Percentiles rank a stretch among this genome's conserved stretches.
Evolutionary conservation across 2,888 invertebrate genomes (phyloP).

Genomic region (Heliconius ismenius): DNA sequence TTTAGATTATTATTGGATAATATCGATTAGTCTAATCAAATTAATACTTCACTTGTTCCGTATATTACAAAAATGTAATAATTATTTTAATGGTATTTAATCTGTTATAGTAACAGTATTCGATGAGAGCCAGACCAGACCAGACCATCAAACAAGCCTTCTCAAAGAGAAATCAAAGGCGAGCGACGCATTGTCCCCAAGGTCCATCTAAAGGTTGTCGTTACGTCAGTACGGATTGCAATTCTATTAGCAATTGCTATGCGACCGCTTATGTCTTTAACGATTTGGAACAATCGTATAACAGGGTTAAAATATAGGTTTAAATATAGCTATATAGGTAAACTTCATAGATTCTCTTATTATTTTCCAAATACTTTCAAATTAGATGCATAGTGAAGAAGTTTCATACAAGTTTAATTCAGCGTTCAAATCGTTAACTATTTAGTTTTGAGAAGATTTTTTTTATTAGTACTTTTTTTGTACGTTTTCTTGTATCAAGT

Average conservation of each 20-base stretch:
- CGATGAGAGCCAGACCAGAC: background rate
- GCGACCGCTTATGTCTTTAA: slow-evolving; percentile 75
- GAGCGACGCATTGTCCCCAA: slow-evolving; percentile 54
- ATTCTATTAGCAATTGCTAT: slow-evolving; percentile 75
- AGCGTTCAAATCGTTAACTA: too few species aligned
- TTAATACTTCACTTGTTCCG: slow-evolving; percentile 3
- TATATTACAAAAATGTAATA: background rate
- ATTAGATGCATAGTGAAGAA: too few species aligned
- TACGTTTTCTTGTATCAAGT: too few species aligned
- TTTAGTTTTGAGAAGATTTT: too few species aligned
- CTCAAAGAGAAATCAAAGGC: slow-evolving; percentile 54
- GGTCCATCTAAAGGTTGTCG: slow-evolving; percentile 58
- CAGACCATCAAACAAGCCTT: slow-evolving; percentile 39
- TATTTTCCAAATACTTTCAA: too few species aligned
- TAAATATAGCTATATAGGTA: too few species aligned
- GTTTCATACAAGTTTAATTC: too few species aligned
- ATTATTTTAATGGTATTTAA: slow-evolving; percentile 14
- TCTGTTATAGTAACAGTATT: slow-evolving; percentile 10
- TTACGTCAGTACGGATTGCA: slow-evolving; percentile 72
- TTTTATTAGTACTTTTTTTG: too few species aligned
- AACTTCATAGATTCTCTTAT: too few species aligned
- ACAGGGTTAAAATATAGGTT: slow-evolving; percentile 14
- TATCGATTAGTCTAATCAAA: slow-evolving; percentile 9
- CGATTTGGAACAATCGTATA: slow-evolving; percentile 61
- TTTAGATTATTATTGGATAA: slow-evolving; percentile 21